Evolutionary conservation across 2,888 invertebrate species (phyloP), one percentile per base, ranked within the genome.

Genomic region (Apoda limacodes): DNA sequence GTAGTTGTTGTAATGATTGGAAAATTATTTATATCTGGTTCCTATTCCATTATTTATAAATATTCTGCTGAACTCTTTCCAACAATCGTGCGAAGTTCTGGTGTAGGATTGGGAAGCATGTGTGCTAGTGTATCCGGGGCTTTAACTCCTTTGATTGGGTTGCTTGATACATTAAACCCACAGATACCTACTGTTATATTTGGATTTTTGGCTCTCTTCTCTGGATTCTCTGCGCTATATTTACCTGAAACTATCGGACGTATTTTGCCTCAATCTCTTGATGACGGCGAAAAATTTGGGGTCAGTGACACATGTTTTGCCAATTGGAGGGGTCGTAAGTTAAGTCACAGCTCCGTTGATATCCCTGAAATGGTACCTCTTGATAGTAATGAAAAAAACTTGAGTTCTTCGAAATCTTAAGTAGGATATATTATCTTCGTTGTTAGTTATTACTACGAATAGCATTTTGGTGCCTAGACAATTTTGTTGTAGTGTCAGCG

Each of bases 61-160:
- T 93, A 92, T 60, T 92, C 93, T 0, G 93, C 93, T 0, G 93
- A 93, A 66, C 62, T 93, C 5, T 93, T 92, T 52, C 93, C 93
- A 0, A 93, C 93, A 0, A 92, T 92, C 0, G 85, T 93, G 2
- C 83, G 93, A 11, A 93, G 92, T 57, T 92, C 92, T 0, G 92
- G 92, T 0, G 83, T 93, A 46, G 93, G 93, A 1, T 70, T 93
- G 13, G 92, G 92, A 3, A 89, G 92, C 3, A 93, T 92, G 91
- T 90, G 88, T 48, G 93, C 93, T 2, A 88, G 93, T 70, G 78
- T 91, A 2, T 89, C 92, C 3, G 92, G 92, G 0, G 89, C 92
- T 2, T 60, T 92, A 14, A 91, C 92, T 0, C 93, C 93, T 0
- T 66, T 93, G 22, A 88, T 93, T 14, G 86, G 87, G 29, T 69